Conservation (phyloP, 2,113 vertebrate genomes). For the Tupaia tana region DNA sequence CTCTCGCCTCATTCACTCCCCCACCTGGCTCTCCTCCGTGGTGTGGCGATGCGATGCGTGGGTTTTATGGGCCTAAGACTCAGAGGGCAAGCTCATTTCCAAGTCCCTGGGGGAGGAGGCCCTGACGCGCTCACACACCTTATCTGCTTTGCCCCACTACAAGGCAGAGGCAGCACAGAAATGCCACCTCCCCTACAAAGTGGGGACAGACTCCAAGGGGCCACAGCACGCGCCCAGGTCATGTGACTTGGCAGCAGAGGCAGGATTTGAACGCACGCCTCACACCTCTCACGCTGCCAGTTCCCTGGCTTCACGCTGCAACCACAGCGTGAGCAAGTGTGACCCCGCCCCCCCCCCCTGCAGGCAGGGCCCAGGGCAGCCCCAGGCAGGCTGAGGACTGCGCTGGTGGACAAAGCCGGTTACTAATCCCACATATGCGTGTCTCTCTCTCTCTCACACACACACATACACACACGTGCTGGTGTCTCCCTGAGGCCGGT, state of each 20-base stretch:
- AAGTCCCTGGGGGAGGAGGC: slow-evolving; percentile 62
- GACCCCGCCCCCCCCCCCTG: too few relatives aligned
- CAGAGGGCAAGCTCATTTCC: slow-evolving; percentile 78
- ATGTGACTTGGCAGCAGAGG: not conserved
- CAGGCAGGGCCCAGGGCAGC: not conserved
- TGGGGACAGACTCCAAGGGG: slow-evolving; percentile 34
- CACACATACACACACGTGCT: not conserved
- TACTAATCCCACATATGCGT: slow-evolving; percentile 9
- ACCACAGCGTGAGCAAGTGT: too few relatives aligned
- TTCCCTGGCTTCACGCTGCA: too few relatives aligned
- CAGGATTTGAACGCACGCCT: slow-evolving; percentile 35
- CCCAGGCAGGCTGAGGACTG: not conserved
- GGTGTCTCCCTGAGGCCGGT: not conserved
- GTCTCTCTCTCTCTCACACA: too few relatives aligned
- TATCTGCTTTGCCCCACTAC: slow-evolving; percentile 49
- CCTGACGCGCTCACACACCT: not conserved
- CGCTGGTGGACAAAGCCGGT: not conserved
- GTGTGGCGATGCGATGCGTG: not conserved
- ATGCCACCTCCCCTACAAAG: slow-evolving; percentile 12
- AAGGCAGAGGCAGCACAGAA: slow-evolving; percentile 55
- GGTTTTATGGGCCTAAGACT: slow-evolving; percentile 77
- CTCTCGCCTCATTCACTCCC: slow-evolving; percentile 83
- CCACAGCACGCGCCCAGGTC: slow-evolving; percentile 25
- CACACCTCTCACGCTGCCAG: not conserved
- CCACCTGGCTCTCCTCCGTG: slow-evolving; percentile 76